Percentiles rank a stretch among this genome's conserved stretches.
Evolutionary conservation across 2,888 invertebrate genomes (phyloP).

Genomic region (Oligia fasciuncula): DNA sequence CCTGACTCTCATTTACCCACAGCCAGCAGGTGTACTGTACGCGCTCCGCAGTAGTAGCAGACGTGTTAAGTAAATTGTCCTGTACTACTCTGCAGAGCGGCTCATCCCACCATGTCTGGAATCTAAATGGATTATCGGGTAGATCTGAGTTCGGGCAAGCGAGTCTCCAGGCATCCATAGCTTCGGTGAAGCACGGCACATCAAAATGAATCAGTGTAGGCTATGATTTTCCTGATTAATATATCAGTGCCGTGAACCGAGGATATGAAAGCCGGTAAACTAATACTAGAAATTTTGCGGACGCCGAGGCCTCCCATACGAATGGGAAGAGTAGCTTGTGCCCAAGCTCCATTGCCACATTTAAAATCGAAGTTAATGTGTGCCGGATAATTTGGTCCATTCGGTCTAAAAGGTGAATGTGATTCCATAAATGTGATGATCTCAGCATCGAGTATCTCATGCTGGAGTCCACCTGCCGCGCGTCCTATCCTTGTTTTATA

Average conservation of each 20-base stretch:
- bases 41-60: neutral
- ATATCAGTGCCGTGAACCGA: neutral
- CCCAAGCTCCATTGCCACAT: neutral
- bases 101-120: neutral
- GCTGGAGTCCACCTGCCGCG: no score
- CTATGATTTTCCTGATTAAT: neutral
- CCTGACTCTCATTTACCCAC: neutral
- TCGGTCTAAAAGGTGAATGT: neutral
- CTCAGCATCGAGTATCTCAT: no score
- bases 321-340: neutral
- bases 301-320: neutral
- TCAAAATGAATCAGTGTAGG: neutral
- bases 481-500: no score
- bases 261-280: neutral
- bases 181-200: neutral
- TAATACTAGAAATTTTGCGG: neutral
- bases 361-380: neutral
- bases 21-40: neutral
- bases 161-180: neutral
- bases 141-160: neutral
- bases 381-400: neutral
- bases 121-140: neutral
- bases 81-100: neutral
- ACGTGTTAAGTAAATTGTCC: neutral
- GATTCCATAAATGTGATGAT: neutral